Evolutionary conservation across 2,888 invertebrate genomes (phyloP).

Genomic region (Pyrgus malvae): DNA sequence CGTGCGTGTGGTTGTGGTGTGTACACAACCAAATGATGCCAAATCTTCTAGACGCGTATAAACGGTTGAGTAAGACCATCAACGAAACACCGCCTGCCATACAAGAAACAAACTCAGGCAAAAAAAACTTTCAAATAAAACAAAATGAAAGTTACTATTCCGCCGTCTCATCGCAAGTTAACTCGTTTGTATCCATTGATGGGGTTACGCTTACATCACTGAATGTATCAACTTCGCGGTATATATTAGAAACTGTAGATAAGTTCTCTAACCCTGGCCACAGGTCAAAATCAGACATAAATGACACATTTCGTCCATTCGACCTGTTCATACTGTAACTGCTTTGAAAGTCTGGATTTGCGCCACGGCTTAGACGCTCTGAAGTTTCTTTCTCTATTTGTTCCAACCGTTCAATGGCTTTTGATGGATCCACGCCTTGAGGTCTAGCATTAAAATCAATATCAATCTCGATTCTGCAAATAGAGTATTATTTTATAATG

Average conservation of each 20-base stretch:
- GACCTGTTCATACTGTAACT: too few species aligned
- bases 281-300: slow-evolving; percentile 32
- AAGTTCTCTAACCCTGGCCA: slow-evolving; percentile 38
- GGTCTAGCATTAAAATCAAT: slow-evolving; percentile 60
- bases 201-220: slow-evolving; percentile 15
- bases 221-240: slow-evolving; percentile 27
- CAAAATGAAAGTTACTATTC: slow-evolving; percentile 16
- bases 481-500: too few species aligned
- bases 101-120: background rate
- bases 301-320: slow-evolving; percentile 2
- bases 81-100: background rate
- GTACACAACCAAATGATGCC: too few species aligned
- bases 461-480: slow-evolving; percentile 62
- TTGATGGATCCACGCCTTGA: slow-evolving; percentile 50
- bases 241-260: slow-evolving; percentile 26
- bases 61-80: too few species aligned
- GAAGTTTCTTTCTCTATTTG: slow-evolving; percentile 67
- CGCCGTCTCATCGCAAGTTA: slow-evolving; percentile 11
- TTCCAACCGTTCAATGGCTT: slow-evolving; percentile 66
- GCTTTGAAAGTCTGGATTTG: too few species aligned
- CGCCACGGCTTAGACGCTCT: slow-evolving; percentile 42
- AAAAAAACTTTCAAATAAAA: background rate
- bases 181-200: slow-evolving; percentile 6
- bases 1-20: too few species aligned
- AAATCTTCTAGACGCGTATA: too few species aligned